Base-by-base conservation (phyloP, 2,797 vertebrate species). In the Malacoctenus gilli region DNA sequence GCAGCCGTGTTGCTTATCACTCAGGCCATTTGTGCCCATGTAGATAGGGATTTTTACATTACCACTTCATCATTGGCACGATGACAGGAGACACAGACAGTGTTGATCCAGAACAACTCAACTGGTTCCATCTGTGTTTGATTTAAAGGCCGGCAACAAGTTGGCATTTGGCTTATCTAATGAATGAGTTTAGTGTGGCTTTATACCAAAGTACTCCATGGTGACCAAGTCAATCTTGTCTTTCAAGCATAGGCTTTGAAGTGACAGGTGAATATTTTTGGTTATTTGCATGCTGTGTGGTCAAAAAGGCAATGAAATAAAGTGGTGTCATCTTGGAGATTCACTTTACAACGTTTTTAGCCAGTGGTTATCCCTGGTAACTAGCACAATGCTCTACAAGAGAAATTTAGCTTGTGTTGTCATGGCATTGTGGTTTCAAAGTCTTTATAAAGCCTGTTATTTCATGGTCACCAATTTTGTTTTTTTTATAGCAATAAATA, bases 41-140 rank as follows among this genome's bases (percentile, higher is more conserved):
- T 50, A 60, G 55, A 44, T 4, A 23, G 21, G 43, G 62, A 66
- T 76, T 79, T 68, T 59, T 53, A 50, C 64, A 59, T 80, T 49
- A 63, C 42, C 47, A 68, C 80, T 62, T 76, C 43, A 67, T 79
- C 64, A 59, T 6, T 28, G 25, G 44, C 41, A 42, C 3, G 37
- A 36, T 66, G 63, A 83, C 72, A 69, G 57, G 28, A 1, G 60
- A 46, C 31, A 21, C 53, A 51, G 37, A 65, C 36, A 21, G 38
- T 52, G 68, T 59, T 72, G 42, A 72, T 59, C 57, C 39, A 8
- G 23, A 38, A 40, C 43, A 59, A 46, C 46, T 72, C 59, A 32
- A 50, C 63, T 15, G 16, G 47, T 15, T 63, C 18, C 15, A 4
- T 65, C 51, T 22, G n/a, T 49, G 11, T 23, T 63, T 60, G 54